phyloP scores from a whole-genome alignment of 1,140 invertebrate genomes.

The Tachypleus tridentatus region DNA sequence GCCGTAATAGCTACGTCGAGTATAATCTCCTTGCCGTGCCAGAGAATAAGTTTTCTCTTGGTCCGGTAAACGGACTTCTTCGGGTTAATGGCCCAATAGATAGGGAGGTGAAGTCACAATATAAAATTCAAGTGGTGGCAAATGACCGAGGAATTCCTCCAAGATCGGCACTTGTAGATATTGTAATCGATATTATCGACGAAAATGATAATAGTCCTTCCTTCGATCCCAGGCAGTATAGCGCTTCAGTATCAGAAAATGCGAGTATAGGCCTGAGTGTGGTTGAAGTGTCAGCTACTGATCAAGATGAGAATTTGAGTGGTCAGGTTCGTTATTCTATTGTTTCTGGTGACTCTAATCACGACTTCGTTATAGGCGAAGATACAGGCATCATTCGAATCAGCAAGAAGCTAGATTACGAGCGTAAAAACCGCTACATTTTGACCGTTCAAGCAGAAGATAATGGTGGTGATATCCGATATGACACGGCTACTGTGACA shows the following conservation, averaged over 20 bases:
- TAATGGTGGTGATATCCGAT: slow-evolving; percentile 40
- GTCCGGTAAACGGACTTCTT: slow-evolving; percentile 71
- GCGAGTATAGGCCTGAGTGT: slow-evolving; percentile 83
- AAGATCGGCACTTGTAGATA: slow-evolving; percentile 50
- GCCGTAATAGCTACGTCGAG: slow-evolving; percentile 81
- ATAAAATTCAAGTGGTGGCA: slow-evolving; percentile 31
- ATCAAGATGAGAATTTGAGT: slow-evolving; percentile 78
- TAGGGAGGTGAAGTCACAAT: slow-evolving; percentile 49
- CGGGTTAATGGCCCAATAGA: slow-evolving; percentile 67
- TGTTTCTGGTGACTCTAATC: slow-evolving; percentile 70
- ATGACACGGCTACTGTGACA: slow-evolving; percentile 53
- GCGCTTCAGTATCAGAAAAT: slow-evolving; percentile 76
- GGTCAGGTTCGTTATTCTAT: slow-evolving; percentile 78
- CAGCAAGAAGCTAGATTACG: slow-evolving; percentile 81
- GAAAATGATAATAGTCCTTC: slow-evolving; percentile 89
- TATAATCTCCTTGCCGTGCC: slow-evolving; percentile 50
- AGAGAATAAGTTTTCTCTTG: slow-evolving; percentile 54
- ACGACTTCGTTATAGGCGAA: slow-evolving; percentile 79
- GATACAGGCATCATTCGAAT: slow-evolving; percentile 77
- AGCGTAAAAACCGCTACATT: slow-evolving; percentile 68
- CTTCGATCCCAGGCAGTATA: slow-evolving; percentile 78
- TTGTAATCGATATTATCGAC: slow-evolving; percentile 66
- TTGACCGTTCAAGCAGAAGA: slow-evolving; percentile 75
- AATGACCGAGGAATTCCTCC: slow-evolving; percentile 78
- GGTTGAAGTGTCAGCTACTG: slow-evolving; percentile 69